Percentiles rank a stretch among this genome's conserved stretches.
Evolutionary conservation across 2,113 vertebrate genomes (phyloP).

Genomic region (Oreochromis spilurus): DNA sequence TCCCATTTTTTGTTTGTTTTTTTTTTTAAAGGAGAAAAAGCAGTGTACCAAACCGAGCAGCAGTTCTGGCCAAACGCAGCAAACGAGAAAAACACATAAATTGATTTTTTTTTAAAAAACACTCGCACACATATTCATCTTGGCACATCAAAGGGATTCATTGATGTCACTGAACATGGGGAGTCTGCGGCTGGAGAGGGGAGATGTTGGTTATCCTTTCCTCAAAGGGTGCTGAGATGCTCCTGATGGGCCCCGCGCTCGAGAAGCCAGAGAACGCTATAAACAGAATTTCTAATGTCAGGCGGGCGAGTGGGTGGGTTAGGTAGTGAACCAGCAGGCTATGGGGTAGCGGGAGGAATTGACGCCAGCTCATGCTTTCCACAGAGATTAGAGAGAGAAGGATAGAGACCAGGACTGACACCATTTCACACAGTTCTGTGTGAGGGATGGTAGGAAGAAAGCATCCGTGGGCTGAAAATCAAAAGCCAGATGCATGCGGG

Average conservation of each 20-base stretch:
- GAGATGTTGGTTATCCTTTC: slow-evolving; percentile 70
- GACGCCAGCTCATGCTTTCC: slow-evolving; percentile 71
- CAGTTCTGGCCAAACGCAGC: slow-evolving; percentile 50
- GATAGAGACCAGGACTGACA: slow-evolving; percentile 70
- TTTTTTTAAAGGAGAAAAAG: slow-evolving; percentile 8
- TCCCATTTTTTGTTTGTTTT: neutral
- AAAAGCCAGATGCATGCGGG: neutral
- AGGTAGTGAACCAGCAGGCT: slow-evolving; percentile 64
- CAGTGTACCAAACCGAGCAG: slow-evolving; percentile 7
- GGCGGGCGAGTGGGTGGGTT: slow-evolving; percentile 64
- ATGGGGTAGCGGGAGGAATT: slow-evolving; percentile 61
- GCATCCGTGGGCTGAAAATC: slow-evolving; percentile 4
- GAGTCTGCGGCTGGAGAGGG: slow-evolving; percentile 63
- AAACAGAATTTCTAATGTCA: slow-evolving; percentile 81
- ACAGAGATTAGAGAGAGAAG: slow-evolving; percentile 66
- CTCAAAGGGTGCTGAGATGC: slow-evolving; percentile 73
- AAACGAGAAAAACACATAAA: slow-evolving; percentile 70
- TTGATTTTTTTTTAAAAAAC: slow-evolving; percentile 64
- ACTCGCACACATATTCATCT: slow-evolving; percentile 73
- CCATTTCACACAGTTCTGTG: slow-evolving; percentile 65
- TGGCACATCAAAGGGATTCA: slow-evolving; percentile 76
- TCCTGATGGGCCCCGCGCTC: slow-evolving; percentile 71
- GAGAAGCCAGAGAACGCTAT: slow-evolving; percentile 73
- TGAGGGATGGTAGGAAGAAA: slow-evolving; percentile 21
- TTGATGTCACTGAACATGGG: slow-evolving; percentile 74